Evolutionary conservation across 2,797 vertebrate genomes (phyloP).

Genomic region (Labeo calbasu): DNA sequence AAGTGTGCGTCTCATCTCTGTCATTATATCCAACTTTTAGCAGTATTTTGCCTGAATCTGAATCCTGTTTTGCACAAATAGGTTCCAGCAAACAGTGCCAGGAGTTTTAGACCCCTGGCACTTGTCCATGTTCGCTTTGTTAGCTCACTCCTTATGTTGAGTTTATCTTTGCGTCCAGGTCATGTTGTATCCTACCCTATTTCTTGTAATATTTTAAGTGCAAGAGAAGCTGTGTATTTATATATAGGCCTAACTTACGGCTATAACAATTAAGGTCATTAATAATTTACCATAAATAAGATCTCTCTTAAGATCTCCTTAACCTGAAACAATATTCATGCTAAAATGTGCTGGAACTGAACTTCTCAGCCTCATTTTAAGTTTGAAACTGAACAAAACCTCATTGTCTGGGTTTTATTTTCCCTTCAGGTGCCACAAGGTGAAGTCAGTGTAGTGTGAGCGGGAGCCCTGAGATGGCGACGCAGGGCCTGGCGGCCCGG

Average conservation of each 20-base stretch:
- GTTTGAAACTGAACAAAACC: neutral
- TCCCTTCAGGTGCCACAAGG: slow-evolving; percentile 52
- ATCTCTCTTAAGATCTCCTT: neutral
- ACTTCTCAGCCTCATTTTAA: neutral
- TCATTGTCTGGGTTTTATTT: neutral
- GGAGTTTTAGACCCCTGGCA: neutral
- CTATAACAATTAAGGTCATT: slow-evolving; percentile 8
- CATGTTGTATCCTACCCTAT: slow-evolving; percentile 5
- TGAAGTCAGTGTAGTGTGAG: slow-evolving; percentile 45
- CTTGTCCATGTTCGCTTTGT: neutral
- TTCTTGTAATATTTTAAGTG: slow-evolving; percentile 3
- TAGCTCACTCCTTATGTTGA: neutral
- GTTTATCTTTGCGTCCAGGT: neutral
- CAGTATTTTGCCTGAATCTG: neutral
- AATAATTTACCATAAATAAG: neutral
- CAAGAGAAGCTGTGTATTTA: neutral
- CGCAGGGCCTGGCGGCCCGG: slow-evolving; percentile 69
- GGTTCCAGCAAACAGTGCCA: neutral
- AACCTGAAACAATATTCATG: neutral
- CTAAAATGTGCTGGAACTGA: neutral
- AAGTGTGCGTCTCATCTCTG: neutral
- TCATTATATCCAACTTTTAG: neutral
- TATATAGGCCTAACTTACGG: neutral
- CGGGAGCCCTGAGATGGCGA: slow-evolving; percentile 71
- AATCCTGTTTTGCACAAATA: neutral